Conservation (phyloP, 1,140 invertebrate genomes). For the Solenopsis invicta region DNA sequence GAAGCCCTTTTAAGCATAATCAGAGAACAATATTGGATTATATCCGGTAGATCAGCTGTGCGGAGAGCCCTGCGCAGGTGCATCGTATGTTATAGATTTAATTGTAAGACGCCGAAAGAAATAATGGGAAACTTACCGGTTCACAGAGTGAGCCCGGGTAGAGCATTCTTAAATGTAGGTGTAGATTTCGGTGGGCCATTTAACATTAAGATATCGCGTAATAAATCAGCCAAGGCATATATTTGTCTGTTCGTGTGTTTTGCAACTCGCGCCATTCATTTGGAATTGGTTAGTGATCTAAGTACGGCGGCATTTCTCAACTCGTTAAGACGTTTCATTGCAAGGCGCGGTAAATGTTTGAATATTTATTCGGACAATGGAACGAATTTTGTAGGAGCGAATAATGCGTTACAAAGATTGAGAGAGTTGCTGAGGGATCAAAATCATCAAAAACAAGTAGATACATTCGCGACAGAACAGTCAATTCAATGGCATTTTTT, state of each 20-base stretch:
- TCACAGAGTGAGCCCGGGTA: too few relatives aligned
- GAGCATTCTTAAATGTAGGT: neutral
- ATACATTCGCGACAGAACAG: too few relatives aligned
- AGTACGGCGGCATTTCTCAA: constrained; percentile 67
- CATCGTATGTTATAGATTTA: neutral
- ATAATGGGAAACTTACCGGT: neutral
- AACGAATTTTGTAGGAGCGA: constrained; percentile 67
- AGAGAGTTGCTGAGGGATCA: neutral
- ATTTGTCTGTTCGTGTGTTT: neutral
- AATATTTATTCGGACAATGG: constrained; percentile 70
- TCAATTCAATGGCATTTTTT: too few relatives aligned
- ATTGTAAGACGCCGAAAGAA: neutral
- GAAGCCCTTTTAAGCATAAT: neutral
- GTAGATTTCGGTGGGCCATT: neutral
- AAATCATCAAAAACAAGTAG: neutral
- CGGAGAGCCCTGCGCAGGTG: neutral
- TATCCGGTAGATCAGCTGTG: neutral
- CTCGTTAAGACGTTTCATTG: constrained; percentile 79
- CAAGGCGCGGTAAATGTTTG: constrained; percentile 71
- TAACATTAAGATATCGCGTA: neutral
- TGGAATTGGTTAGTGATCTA: constrained; percentile 4
- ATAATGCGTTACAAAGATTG: neutral
- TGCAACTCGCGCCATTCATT: neutral
- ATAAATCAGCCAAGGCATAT: neutral
- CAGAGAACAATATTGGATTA: neutral